A percentile compares a stretch with the other conserved stretches of the same genome.
Conservation (phyloP, 2,113 vertebrate species). For the Bucco capensis region DNA sequence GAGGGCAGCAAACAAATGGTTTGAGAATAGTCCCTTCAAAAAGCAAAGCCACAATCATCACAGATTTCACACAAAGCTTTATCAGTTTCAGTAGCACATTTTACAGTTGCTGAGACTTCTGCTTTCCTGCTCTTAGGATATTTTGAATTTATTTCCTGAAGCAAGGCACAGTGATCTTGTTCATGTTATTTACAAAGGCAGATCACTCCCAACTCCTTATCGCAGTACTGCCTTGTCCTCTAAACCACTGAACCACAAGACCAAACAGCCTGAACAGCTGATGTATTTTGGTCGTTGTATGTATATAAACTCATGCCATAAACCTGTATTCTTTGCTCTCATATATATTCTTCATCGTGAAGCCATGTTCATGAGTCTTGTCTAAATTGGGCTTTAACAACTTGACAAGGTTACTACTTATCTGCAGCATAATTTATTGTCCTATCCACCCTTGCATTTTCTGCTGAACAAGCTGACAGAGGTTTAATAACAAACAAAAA, state of each 20-base stretch:
- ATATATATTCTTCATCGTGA: background rate
- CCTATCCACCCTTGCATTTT: background rate
- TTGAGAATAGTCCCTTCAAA: background rate
- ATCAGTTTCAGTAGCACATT: background rate
- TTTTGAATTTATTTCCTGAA: background rate
- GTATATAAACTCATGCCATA: fast-evolving
- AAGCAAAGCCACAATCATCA: background rate
- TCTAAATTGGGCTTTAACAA: background rate
- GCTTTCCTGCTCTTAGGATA: background rate
- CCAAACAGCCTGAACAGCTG: background rate
- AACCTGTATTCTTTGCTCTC: background rate
- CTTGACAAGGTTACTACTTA: background rate
- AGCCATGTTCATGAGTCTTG: background rate
- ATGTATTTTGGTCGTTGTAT: background rate
- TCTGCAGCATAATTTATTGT: background rate
- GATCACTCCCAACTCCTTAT: background rate
- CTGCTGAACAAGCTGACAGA: background rate
- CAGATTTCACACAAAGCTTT: background rate
- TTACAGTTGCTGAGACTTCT: background rate
- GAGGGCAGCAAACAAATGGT: background rate
- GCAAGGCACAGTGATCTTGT: background rate
- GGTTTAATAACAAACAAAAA: background rate
- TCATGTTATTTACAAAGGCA: background rate
- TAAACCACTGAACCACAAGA: background rate
- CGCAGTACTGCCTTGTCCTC: background rate